These are phyloP conservation scores for Lateolabrax maculatus DNA, from an alignment of 2,797 vertebrate genomes.

Conservation along the genomic window DNA sequence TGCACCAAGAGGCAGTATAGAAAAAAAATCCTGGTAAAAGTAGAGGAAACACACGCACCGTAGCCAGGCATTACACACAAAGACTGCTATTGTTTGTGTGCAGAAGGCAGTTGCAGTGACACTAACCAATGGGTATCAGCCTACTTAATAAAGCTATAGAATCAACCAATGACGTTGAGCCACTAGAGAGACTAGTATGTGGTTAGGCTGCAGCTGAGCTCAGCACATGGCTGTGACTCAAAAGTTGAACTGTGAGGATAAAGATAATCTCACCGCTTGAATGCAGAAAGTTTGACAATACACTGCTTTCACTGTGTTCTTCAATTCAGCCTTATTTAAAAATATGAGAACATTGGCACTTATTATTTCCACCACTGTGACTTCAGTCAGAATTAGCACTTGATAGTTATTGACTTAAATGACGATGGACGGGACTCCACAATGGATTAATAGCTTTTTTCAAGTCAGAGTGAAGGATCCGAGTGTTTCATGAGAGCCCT, in stretches of 20 bases:
- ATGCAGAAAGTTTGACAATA: slow-evolving; percentile 12
- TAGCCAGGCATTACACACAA: slow-evolving; percentile 67
- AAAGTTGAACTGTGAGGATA: slow-evolving; percentile 24
- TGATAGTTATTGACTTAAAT: slow-evolving; percentile 15
- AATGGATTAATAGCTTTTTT: slow-evolving; percentile 12
- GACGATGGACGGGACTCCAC: not conserved
- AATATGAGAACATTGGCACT: slow-evolving; percentile 13
- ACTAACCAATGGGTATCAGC: slow-evolving; percentile 75
- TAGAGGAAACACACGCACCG: slow-evolving; percentile 42
- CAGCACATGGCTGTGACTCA: slow-evolving; percentile 49
- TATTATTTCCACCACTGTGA: slow-evolving; percentile 13
- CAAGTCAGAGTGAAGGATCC: slow-evolving; percentile 12
- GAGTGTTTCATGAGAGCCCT: slow-evolving; percentile 33
- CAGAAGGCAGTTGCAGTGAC: slow-evolving; percentile 71
- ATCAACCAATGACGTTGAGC: slow-evolving; percentile 57
- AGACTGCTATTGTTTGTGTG: slow-evolving; percentile 75
- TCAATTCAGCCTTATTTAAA: slow-evolving; percentile 7
- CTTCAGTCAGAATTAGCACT: slow-evolving; percentile 9
- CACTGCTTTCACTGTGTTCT: not conserved
- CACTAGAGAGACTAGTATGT: slow-evolving; percentile 43
- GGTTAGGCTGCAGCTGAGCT: slow-evolving; percentile 54
- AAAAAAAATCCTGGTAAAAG: slow-evolving; percentile 58
- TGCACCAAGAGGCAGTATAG: slow-evolving; percentile 32
- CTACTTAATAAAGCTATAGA: slow-evolving; percentile 68
- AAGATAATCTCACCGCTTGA: slow-evolving; percentile 30